These are phyloP conservation scores for Rallus crepitans DNA, from an alignment of 2,797 vertebrate genomes.

Conservation along the genomic window DNA sequence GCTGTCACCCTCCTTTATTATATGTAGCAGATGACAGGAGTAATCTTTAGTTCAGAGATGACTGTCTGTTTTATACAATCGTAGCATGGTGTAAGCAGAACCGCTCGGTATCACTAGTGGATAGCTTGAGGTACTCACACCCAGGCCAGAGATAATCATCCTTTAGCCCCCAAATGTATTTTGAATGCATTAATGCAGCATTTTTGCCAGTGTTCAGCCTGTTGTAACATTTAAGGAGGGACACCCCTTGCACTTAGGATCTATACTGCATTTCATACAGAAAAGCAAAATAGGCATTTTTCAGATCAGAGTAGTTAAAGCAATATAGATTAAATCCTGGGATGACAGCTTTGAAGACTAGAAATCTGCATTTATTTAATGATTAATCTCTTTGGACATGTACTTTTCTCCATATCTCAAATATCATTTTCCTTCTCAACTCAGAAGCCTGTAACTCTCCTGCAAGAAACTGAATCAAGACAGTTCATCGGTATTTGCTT, in stretches of 20 bases:
- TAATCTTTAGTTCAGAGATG: constrained; percentile 24
- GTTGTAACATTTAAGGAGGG: neutral
- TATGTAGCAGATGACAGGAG: constrained; percentile 5
- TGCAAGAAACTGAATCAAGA: neutral
- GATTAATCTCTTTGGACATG: neutral
- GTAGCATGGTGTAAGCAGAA: neutral
- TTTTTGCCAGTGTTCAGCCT: neutral
- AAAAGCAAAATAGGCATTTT: neutral
- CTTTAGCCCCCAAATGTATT: neutral
- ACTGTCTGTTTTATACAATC: neutral
- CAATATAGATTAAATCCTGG: neutral
- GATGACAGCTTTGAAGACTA: neutral
- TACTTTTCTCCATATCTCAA: neutral
- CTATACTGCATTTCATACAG: neutral
- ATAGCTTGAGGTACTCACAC: neutral
- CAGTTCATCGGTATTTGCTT: constrained; percentile 69
- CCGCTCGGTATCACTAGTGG: neutral
- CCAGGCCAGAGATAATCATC: neutral
- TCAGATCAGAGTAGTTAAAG: neutral
- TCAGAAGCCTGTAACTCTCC: neutral
- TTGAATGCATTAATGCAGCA: neutral
- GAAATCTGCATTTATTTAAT: constrained; percentile 9
- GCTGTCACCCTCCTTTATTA: constrained; percentile 48
- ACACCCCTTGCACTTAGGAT: neutral
- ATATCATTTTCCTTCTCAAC: neutral